phyloP scores from a whole-genome alignment of 1,140 invertebrate species.

The Pseudomyrmex concolor region DNA sequence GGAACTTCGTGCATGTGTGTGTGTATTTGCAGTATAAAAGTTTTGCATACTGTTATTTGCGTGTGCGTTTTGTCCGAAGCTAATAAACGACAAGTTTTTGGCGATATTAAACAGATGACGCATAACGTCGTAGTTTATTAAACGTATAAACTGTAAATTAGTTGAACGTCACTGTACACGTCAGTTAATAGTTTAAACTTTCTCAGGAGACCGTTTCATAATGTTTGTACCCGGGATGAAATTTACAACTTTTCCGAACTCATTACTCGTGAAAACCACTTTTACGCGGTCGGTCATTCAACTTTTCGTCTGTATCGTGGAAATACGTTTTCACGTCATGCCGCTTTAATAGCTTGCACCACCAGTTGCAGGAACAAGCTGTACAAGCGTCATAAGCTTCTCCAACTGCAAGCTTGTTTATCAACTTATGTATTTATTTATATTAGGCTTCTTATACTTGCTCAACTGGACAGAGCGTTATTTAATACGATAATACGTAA shows the following conservation, averaged over 20 bases:
- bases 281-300: constrained; percentile 46
- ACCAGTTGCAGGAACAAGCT: constrained; percentile 55
- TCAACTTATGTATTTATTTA: constrained; percentile 40
- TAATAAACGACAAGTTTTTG: constrained; percentile 42
- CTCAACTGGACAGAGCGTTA: background rate
- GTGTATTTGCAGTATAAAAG: too few relatives aligned
- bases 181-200: constrained; percentile 61
- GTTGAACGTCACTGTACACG: constrained; percentile 56
- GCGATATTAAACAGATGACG: constrained; percentile 56
- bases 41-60: background rate
- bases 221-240: constrained; percentile 44
- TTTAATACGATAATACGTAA: too few relatives aligned
- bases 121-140: constrained; percentile 52
- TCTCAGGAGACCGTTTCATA: constrained; percentile 53
- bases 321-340: constrained; percentile 60
- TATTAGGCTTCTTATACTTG: background rate
- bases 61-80: constrained; percentile 4
- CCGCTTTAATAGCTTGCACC: constrained; percentile 56
- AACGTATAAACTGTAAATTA: constrained; percentile 61
- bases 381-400: constrained; percentile 47
- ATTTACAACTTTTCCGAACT: constrained; percentile 66
- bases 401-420: constrained; percentile 38
- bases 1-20: too few relatives aligned
- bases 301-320: constrained; percentile 59
- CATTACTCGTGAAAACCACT: constrained; percentile 63